Base-by-base conservation (phyloP, 1,140 invertebrate species). In the Mercenaria mercenaria region DNA sequence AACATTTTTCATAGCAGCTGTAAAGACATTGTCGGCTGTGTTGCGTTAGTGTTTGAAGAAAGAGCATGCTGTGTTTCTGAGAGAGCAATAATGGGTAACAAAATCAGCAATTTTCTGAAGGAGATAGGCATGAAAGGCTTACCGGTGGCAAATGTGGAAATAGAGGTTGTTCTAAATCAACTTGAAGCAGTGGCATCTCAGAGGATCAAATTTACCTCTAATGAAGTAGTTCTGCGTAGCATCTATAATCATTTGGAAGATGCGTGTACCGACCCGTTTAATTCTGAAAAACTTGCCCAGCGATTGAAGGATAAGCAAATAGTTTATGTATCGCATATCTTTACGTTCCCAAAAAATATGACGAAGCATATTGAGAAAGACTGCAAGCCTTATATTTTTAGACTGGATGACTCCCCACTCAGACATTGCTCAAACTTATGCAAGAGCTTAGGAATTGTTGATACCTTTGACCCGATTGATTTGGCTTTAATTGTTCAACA, bases 321-420 rank as follows among this genome's bases (percentile, higher is more conserved):
- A 47, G 61, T 82, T 20, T 67, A 15, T 39, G 59, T 67, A 23
- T 72, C 80, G 26, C 50, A 69, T 47, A 10, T 2, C 0, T 91
- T 93, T 56, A 76, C 91, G 2, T 50, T 15, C 10, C 85, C 93
- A n/a, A 47, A 39, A 32, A 41, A 89, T 39, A 79, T 93, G 15
- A 85, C 91, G 8, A 80, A 90, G 26, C 1, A 64, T 20, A 8
- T 74, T 39, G 29, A 64, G 11, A 47, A 43, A 26, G 91, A 92
- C 64, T 93, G 91, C 39, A 52, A 80, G 26, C 93, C 93, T 41
- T 86, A 91, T 79, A 18, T 93, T 0, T 93, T 77, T 74, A 64
- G 59, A 43, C 81, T 94, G 0, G 43, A 59, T 26, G 52, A 39
- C 26, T 72, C 59, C 10, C 64, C 79, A 26, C 23, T 87, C 1